Percentiles rank a stretch among this genome's conserved stretches.
These are phyloP conservation scores for Gymnoscopelus microlampas DNA, from an alignment of 2,797 vertebrate species.

Conservation along the genomic window DNA sequence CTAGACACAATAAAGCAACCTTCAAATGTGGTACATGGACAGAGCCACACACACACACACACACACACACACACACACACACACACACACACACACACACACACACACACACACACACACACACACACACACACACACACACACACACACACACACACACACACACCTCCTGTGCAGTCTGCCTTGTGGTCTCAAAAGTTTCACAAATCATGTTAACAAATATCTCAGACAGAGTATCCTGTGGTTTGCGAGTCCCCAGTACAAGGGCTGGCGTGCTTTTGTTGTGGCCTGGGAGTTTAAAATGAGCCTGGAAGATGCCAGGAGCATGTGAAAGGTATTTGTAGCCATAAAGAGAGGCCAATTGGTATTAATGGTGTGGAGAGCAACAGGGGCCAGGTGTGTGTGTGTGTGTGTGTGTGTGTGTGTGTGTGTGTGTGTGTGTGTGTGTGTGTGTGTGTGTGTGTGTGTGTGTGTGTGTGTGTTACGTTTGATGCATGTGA, in stretches of 20 bases:
- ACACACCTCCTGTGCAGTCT: conserved; percentile 31
- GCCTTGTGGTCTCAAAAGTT: conserved; percentile 63
- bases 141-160: background rate
- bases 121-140: too few relatives aligned
- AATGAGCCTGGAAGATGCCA: conserved; percentile 50
- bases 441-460: conserved; percentile 20
- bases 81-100: too few relatives aligned
- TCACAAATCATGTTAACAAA: conserved; percentile 78
- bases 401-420: conserved; percentile 15
- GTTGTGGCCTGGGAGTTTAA: conserved; percentile 65
- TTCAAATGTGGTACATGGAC: conserved; percentile 53
- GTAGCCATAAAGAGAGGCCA: conserved; percentile 69
- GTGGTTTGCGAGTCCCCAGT: conserved; percentile 60
- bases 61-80: background rate
- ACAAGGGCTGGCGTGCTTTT: conserved; percentile 62
- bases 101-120: too few relatives aligned
- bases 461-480: conserved; percentile 34
- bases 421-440: conserved; percentile 38
- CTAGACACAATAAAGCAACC: conserved; percentile 75
- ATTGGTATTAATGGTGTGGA: conserved; percentile 77
- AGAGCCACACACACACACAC: conserved; percentile 23
- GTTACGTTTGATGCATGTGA: background rate
- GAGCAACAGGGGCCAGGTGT: conserved; percentile 44
- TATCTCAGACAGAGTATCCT: conserved; percentile 54
- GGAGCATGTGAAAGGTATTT: conserved; percentile 76